Percentiles rank a stretch among this genome's conserved stretches.
phyloP scores from a whole-genome alignment of 2,888 invertebrate species.

The Aleiodes testaceus region DNA sequence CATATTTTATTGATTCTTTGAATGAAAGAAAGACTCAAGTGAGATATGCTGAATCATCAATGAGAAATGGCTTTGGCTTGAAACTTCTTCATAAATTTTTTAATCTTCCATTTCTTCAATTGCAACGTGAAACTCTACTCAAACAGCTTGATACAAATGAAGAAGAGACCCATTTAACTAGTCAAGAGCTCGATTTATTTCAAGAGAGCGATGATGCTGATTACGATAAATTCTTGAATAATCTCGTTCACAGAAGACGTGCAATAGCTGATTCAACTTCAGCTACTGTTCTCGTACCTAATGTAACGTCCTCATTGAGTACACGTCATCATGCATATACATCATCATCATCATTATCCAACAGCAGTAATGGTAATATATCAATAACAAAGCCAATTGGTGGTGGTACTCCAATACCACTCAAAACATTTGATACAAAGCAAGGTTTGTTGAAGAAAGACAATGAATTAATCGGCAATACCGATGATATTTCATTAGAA shows the following conservation, averaged over 20 bases:
- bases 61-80: conserved; percentile 96
- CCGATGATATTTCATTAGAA: no score
- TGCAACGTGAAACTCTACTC: conserved; percentile 89
- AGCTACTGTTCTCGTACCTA: conserved; percentile 72
- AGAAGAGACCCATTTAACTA: conserved; percentile 84
- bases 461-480: neutral
- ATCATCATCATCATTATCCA: conserved; percentile 52
- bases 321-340: conserved; percentile 53
- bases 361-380: conserved; percentile 48
- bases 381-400: conserved; percentile 67
- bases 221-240: conserved; percentile 83
- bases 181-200: conserved; percentile 84
- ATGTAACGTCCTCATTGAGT: conserved; percentile 65
- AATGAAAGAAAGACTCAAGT: conserved; percentile 74
- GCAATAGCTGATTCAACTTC: conserved; percentile 81
- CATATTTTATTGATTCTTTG: conserved; percentile 79
- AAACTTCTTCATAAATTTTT: conserved; percentile 95
- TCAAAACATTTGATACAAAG: conserved; percentile 64
- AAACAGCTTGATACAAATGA: conserved; percentile 90
- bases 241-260: conserved; percentile 82
- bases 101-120: conserved; percentile 92
- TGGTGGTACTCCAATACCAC: conserved; percentile 70
- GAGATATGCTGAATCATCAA: conserved; percentile 92
- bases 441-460: conserved; percentile 60
- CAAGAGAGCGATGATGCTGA: conserved; percentile 85